These are phyloP conservation scores for Leucopsar rothschildi DNA, from an alignment of 2,113 vertebrate genomes.

Conservation along the genomic window DNA sequence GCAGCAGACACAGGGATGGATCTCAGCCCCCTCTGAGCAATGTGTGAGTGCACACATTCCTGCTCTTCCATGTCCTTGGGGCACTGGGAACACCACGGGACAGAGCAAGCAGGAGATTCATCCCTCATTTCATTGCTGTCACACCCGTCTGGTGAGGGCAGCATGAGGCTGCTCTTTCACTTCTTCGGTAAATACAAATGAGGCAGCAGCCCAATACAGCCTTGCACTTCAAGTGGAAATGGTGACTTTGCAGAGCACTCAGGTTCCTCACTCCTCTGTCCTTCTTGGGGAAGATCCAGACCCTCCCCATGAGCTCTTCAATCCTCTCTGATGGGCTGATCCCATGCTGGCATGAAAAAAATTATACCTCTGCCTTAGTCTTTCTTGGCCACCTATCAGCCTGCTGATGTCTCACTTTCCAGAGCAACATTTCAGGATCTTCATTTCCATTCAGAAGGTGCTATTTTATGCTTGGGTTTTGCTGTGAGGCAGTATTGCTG, in stretches of 20 bases:
- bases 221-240: neutral
- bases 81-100: neutral
- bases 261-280: neutral
- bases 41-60: fast-evolving
- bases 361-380: neutral
- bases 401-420: neutral
- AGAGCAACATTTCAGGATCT: neutral
- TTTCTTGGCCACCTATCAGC: neutral
- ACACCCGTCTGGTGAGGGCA: neutral
- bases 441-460: neutral
- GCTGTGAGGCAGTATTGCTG: neutral
- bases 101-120: neutral
- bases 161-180: neutral
- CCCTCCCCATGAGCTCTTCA: fast-evolving
- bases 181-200: neutral
- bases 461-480: neutral
- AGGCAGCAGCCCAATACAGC: neutral
- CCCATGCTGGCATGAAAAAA: neutral
- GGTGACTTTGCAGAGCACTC: neutral
- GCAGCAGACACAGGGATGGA: neutral
- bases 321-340: neutral
- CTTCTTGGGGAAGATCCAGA: neutral
- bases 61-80: fast-evolving
- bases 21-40: neutral
- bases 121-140: neutral